Base-by-base conservation (phyloP, 2,888 invertebrate species). In the Cephus sareptanus region DNA sequence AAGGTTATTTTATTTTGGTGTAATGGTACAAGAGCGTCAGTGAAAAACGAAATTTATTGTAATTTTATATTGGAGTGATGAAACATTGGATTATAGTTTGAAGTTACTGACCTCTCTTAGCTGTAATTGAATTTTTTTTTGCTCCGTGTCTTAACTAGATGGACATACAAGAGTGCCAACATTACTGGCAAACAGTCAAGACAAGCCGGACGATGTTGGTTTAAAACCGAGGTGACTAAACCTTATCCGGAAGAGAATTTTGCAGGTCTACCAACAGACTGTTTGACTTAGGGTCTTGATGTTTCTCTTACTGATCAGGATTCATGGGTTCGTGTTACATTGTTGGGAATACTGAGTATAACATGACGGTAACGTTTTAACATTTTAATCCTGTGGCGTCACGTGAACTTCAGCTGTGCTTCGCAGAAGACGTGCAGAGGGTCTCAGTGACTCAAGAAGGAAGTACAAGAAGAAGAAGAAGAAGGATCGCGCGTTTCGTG, bases 141-240 rank as follows among this genome's bases (percentile, higher is more conserved):
- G 23, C 9, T 56, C 23, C 56, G 56, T 56, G 23, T 56, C 56
- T 56, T 23, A 56, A 56, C 56, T 56, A 56, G 56, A 56, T 56
- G 56, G 56, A 56, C 56, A 56, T 56, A 56, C 56, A 56, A 56
- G 23, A 56, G 56, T 56, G 56, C 56, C 56, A 56, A 56, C 56
- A 56, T 56, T 83, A 80, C 81, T 81, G 81, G 83, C 83, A 80
- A 83, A 83, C 80, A 81, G 81, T 79, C 81, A 80, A 81, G 78
- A 76, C 78, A 79, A 79, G 80, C 76, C 78, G 80, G 79, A 77
- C 81, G 75, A 75, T 80, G 80, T 82, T 80, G 78, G 76, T 33
- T 78, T 74, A 73, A 73, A 33, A 34, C 74, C 69, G 76, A 79
- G 83, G 86, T 83, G 83, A 82, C 79, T 81, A 82, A 84, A 83